phyloP scores from a whole-genome alignment of 2,113 vertebrate genomes.

The Myrmecobius fasciatus region DNA sequence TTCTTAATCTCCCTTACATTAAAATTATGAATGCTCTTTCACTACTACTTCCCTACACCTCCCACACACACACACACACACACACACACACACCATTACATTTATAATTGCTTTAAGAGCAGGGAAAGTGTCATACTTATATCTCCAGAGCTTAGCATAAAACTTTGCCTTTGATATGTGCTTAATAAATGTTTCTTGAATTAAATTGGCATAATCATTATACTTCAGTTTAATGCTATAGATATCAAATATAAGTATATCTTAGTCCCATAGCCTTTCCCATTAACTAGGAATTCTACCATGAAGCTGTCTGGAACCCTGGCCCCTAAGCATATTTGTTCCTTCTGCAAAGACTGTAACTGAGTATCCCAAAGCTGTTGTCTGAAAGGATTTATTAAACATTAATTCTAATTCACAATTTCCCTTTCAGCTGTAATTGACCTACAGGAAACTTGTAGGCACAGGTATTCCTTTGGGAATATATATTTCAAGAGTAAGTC shows the following conservation, averaged over 20 bases:
- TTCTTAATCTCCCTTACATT: not conserved
- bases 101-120: not conserved
- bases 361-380: not conserved
- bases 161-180: not conserved
- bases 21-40: not conserved
- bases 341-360: slow-evolving; percentile 31
- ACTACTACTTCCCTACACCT: not conserved
- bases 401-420: slow-evolving; percentile 19
- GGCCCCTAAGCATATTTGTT: slow-evolving; percentile 3
- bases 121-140: not conserved
- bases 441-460: not conserved
- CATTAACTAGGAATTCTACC: not conserved
- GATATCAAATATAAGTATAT: not conserved
- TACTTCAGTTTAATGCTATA: not conserved
- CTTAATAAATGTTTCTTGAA: not conserved
- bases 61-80: not conserved
- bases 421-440: not conserved
- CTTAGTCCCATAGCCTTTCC: not conserved
- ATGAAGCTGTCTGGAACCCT: slow-evolving; percentile 13
- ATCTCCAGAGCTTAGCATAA: not conserved
- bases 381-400: slow-evolving; percentile 12
- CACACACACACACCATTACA: not conserved
- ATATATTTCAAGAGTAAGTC: slow-evolving; percentile 32
- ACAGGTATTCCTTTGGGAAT: slow-evolving; percentile 25
- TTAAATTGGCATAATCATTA: not conserved